These are phyloP conservation scores for Gryllus longicercus DNA, from an alignment of 2,888 invertebrate genomes.

Conservation along the genomic window DNA sequence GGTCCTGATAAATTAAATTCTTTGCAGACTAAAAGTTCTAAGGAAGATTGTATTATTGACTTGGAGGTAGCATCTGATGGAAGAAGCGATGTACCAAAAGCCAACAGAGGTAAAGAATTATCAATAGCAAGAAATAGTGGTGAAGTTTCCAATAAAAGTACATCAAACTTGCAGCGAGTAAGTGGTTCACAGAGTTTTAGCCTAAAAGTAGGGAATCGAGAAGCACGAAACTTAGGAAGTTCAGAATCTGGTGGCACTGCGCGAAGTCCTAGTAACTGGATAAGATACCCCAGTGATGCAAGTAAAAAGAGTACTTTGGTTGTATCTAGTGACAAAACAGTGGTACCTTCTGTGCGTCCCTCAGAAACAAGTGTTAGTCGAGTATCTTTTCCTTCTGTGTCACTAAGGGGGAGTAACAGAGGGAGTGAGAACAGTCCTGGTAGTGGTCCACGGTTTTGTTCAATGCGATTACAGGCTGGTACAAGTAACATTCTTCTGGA, in stretches of 20 bases:
- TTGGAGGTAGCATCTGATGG: background rate
- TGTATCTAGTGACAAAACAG: background rate
- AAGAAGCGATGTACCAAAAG: background rate
- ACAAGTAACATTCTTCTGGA: slow-evolving; percentile 77
- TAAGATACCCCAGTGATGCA: background rate
- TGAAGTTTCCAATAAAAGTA: background rate
- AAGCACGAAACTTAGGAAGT: background rate
- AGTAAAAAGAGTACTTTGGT: background rate
- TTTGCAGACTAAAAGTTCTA: background rate
- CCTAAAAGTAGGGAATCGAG: background rate
- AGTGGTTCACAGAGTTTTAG: background rate
- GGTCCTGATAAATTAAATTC: background rate
- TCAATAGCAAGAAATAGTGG: background rate
- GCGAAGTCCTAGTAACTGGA: background rate
- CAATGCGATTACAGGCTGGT: slow-evolving; percentile 71
- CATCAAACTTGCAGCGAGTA: background rate
- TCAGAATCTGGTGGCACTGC: background rate
- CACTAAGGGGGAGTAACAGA: background rate
- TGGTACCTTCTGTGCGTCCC: background rate
- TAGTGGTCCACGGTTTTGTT: slow-evolving; percentile 68
- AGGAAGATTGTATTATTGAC: background rate
- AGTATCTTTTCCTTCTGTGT: background rate
- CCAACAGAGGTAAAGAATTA: background rate
- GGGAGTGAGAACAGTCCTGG: slow-evolving; percentile 20
- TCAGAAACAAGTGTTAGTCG: background rate